Evolutionary conservation across 2,888 invertebrate species (phyloP).

Genomic region (Chydorus sphaericus): DNA sequence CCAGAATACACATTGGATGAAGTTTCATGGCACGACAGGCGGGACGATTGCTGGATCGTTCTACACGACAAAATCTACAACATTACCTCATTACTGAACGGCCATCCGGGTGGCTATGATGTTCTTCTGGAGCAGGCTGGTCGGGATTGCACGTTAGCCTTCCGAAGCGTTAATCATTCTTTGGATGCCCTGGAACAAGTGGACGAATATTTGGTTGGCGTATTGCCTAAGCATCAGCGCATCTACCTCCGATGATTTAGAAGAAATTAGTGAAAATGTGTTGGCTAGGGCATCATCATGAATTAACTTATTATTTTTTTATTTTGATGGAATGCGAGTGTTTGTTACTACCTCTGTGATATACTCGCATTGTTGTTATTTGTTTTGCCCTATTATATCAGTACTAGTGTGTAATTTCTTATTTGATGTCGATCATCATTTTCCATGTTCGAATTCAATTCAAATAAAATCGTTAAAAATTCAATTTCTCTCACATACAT

Average conservation of each 20-base stretch:
- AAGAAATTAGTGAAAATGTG: neutral
- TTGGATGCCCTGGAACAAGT: conserved; percentile 45
- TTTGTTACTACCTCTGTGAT: too few relatives aligned
- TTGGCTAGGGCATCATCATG: too few relatives aligned
- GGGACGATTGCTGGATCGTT: conserved; percentile 68
- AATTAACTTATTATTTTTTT: too few relatives aligned
- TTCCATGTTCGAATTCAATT: too few relatives aligned
- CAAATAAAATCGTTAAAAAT: too few relatives aligned
- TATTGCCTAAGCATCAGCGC: conserved; percentile 53
- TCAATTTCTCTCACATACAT: too few relatives aligned
- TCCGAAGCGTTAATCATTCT: conserved; percentile 64
- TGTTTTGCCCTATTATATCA: too few relatives aligned
- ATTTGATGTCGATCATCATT: too few relatives aligned
- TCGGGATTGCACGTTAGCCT: conserved; percentile 66
- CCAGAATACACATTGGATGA: conserved; percentile 40
- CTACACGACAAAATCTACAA: conserved; percentile 75
- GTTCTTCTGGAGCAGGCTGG: conserved; percentile 72
- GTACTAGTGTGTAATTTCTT: too few relatives aligned
- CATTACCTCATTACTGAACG: conserved; percentile 54
- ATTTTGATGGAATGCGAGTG: too few relatives aligned
- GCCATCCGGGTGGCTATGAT: conserved; percentile 73
- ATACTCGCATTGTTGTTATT: too few relatives aligned
- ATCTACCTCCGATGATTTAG: conserved; percentile 33
- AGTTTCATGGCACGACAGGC: conserved; percentile 56
- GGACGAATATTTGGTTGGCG: conserved; percentile 56